Evolutionary conservation across 2,797 vertebrate genomes (phyloP).

Genomic region (Poecilia velifera): DNA sequence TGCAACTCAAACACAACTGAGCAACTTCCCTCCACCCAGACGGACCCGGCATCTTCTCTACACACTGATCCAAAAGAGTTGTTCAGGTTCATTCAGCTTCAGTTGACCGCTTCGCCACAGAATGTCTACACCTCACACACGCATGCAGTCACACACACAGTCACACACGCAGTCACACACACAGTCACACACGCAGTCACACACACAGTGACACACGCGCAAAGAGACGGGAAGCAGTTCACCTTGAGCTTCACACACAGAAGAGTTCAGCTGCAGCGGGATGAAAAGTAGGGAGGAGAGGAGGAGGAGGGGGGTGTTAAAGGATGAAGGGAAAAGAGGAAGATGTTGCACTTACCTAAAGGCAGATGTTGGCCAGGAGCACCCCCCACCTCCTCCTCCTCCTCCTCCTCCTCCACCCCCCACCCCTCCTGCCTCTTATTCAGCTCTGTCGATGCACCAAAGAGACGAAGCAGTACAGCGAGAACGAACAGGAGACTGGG

Average conservation of each 20-base stretch:
- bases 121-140: background rate
- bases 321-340: too few relatives aligned
- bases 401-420: background rate
- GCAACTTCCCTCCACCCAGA: constrained; percentile 11
- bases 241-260: constrained; percentile 80
- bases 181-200: background rate
- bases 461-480: constrained; percentile 63
- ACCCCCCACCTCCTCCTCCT: background rate
- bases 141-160: background rate
- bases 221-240: constrained; percentile 59
- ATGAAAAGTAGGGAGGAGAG: background rate
- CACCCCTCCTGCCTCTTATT: background rate
- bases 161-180: background rate
- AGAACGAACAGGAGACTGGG: constrained; percentile 39
- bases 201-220: background rate
- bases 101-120: background rate
- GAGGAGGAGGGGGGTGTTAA: background rate
- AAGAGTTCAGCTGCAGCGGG: constrained; percentile 69
- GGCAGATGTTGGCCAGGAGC: constrained; percentile 68
- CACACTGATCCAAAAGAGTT: constrained; percentile 2
- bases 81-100: background rate
- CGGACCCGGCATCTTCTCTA: background rate
- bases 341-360: constrained; percentile 73
- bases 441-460: constrained; percentile 75
- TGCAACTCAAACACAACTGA: background rate